Conservation (phyloP, 2,113 vertebrate genomes). For the Scomber colias region DNA sequence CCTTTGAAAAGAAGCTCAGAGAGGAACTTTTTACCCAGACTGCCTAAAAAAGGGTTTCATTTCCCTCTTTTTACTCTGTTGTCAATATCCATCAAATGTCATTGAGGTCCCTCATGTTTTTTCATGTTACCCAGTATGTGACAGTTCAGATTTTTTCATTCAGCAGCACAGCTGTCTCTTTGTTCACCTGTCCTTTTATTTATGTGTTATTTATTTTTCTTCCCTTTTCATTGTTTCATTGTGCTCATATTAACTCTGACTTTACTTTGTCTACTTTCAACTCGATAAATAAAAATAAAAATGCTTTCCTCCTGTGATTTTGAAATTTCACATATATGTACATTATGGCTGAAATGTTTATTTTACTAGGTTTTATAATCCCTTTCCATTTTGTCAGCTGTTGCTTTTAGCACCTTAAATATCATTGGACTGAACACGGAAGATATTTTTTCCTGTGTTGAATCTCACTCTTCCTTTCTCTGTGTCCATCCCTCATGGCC, state of each 20-base stretch:
- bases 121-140: constrained; percentile 5
- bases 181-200: constrained; percentile 24
- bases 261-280: constrained; percentile 1
- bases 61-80: not conserved
- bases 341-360: not conserved
- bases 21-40: constrained; percentile 10
- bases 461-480: not conserved
- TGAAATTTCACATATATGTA: not conserved
- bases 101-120: constrained; percentile 12
- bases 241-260: not conserved
- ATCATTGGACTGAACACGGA: rapidly evolving
- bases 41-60: constrained; percentile 19
- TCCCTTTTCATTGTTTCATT: constrained; percentile 4
- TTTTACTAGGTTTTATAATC: not conserved
- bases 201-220: not conserved
- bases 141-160: constrained; percentile 7
- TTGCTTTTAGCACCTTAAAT: not conserved
- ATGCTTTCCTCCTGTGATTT: too few relatives aligned
- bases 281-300: not conserved
- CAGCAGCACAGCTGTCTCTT: constrained; percentile 1
- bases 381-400: not conserved
- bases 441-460: too few relatives aligned
- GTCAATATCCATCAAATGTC: not conserved
- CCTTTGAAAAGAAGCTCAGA: constrained; percentile 35
- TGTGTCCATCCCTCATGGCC: constrained; percentile 20